phyloP scores from a whole-genome alignment of 1,140 invertebrate species.

The Frieseomelitta varia region DNA sequence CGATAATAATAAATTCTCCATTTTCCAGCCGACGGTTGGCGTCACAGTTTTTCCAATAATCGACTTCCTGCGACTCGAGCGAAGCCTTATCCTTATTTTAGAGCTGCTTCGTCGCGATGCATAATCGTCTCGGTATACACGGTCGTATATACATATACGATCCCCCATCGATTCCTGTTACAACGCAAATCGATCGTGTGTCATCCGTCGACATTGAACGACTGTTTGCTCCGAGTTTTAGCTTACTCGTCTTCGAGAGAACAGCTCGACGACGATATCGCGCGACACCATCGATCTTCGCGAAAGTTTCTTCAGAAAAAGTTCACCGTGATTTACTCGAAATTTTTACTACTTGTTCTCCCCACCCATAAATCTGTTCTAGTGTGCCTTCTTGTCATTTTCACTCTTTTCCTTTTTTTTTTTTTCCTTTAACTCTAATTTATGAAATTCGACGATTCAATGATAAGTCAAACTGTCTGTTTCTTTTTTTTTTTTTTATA shows the following conservation, averaged over 20 bases:
- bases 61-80: background rate
- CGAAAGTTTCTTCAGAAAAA: background rate
- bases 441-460: no score
- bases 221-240: constrained; percentile 15
- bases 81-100: background rate
- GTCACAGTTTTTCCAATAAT: background rate
- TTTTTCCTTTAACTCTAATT: no score
- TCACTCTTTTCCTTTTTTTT: background rate
- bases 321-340: background rate
- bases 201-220: constrained; percentile 25
- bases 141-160: no score
- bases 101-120: background rate
- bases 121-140: constrained; percentile 36
- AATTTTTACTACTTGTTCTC: no score
- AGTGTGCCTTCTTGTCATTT: background rate
- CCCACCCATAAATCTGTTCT: background rate
- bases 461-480: no score
- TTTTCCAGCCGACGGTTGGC: no score
- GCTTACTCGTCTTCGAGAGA: constrained; percentile 13
- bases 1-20: no score
- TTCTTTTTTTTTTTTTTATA: no score
- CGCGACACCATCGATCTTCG: background rate
- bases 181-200: constrained; percentile 50
- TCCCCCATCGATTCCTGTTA: constrained; percentile 28
- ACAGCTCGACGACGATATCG: background rate